Base-by-base conservation (phyloP, 2,113 vertebrate genomes). In the Machaerirhynchus nigripectus region DNA sequence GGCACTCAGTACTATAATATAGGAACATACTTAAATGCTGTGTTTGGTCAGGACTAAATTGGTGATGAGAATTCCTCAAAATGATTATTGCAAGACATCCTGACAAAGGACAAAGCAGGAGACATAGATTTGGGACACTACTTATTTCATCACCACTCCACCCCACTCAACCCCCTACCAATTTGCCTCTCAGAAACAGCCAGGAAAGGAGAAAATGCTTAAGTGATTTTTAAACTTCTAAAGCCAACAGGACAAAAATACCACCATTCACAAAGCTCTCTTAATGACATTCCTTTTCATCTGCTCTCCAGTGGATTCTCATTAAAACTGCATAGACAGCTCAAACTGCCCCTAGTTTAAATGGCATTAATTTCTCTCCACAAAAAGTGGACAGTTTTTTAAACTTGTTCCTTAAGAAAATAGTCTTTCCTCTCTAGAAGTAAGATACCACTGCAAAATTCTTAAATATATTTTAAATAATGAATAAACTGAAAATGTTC, bases 281-380 rank as follows among this genome's bases (percentile, higher is more conserved):
- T 52, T 61, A 50, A 75, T 44, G 23, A 74, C 20, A 28, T 82
- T 84, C 68, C 35, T 90, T 95, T 81, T 90, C 63, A 44, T 75
- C 7, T 90, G 88, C 83, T 86, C 86, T 88, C 93, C 94, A 52
- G 76, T 96, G 86, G 76, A 81, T 88, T 86, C 64, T 88, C 31
- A 49, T 88, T 90, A 77, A 86, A 79, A 81, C 71, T 90, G 35
- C 85, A 81, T 6, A 61, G 74, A 53, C 13, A 37, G 31, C 37
- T 83, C 75, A 74, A 69, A 70, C 42, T 65, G 46, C 67, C 64
- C 52, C 55, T 49, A 49, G 44, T 35, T 61, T 70, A 55, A 84
- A 47, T 23, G 11, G 10, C 23, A 70, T 68, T 5, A 71, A 60
- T 65, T 37, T 77, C 59, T 73, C 18, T 19, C n/a, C 46, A 27